Evolutionary conservation across 2,797 vertebrate species (phyloP).

Genomic region (Notolabrus celidotus): DNA sequence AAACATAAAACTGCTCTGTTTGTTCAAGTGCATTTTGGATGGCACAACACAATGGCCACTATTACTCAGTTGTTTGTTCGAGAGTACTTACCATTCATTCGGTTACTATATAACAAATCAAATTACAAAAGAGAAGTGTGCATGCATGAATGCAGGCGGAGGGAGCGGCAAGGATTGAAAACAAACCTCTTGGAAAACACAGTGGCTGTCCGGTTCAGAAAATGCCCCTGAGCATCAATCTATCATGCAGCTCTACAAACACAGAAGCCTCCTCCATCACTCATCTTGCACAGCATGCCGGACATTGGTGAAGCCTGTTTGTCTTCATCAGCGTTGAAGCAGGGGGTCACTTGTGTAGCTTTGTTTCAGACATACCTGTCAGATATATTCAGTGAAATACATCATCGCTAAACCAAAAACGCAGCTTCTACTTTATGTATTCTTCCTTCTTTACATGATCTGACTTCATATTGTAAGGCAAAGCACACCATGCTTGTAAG

Average conservation of each 20-base stretch:
- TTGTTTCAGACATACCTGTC: constrained; percentile 5
- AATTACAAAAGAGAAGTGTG: constrained; percentile 59
- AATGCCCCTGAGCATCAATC: constrained; percentile 48
- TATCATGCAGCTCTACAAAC: constrained; percentile 27
- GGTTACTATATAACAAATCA: constrained; percentile 68
- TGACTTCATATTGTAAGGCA: constrained; percentile 17
- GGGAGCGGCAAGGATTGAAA: constrained; percentile 59
- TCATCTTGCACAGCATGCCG: not conserved
- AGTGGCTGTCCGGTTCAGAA: constrained; percentile 53
- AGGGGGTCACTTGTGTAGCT: not conserved
- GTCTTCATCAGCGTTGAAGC: not conserved
- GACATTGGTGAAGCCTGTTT: not conserved
- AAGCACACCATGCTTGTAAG: not conserved
- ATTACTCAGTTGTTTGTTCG: constrained; percentile 67
- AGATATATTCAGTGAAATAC: not conserved
- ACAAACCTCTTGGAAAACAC: constrained; percentile 74
- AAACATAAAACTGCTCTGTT: constrained; percentile 24
- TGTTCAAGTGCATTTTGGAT: constrained; percentile 62
- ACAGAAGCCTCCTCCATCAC: constrained; percentile 1
- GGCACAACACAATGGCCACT: constrained; percentile 63
- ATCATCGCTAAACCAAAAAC: constrained; percentile 10
- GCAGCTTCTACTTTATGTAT: not conserved
- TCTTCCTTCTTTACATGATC: constrained; percentile 5
- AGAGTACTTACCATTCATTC: constrained; percentile 73
- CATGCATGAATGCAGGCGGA: constrained; percentile 43